A percentile compares a stretch with the other conserved stretches of the same genome.
Conservation (phyloP, 64 coral and sea anemone species). For the Montipora sp. region DNA sequence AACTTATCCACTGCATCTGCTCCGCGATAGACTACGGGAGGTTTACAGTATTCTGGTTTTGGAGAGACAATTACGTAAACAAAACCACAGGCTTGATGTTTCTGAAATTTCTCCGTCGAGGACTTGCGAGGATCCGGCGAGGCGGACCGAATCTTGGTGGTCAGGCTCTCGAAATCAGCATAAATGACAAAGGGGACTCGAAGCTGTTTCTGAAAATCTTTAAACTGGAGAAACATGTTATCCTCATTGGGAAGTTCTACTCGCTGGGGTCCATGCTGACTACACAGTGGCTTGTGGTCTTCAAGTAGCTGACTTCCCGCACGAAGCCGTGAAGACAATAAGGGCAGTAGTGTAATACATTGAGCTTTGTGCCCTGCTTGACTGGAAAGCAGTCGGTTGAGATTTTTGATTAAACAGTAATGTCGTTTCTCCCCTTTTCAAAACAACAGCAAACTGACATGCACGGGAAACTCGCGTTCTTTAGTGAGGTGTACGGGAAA, state of each 20-base stretch:
- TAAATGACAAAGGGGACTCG: not conserved
- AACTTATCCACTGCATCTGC: conserved; percentile 63
- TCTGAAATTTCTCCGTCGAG: conserved; percentile 43
- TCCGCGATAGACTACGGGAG: conserved; percentile 65
- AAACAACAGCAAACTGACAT: conserved; percentile 56
- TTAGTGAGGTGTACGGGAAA: no score
- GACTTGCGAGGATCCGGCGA: conserved; percentile 2
- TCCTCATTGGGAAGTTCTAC: conserved; percentile 43
- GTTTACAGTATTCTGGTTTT: not conserved
- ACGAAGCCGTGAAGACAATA: conserved; percentile 71
- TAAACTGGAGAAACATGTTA: conserved; percentile 40
- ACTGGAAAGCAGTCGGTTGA: not conserved
- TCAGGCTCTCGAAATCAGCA: no score
- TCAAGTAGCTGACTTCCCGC: conserved; percentile 45
- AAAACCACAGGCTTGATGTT: no score
- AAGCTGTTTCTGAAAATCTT: conserved; percentile 72
- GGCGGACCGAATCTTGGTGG: not conserved
- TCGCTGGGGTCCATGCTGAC: conserved; percentile 33
- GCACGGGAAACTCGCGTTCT: conserved; percentile 48
- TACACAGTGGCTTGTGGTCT: conserved; percentile 35
- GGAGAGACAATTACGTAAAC: no score
- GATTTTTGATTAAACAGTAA: conserved; percentile 9
- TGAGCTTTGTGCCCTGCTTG: conserved; percentile 23
- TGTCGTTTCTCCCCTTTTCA: not conserved
- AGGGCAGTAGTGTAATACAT: conserved; percentile 71